Conservation (phyloP, 2,888 invertebrate species). For the Bimastos eiseni region DNA sequence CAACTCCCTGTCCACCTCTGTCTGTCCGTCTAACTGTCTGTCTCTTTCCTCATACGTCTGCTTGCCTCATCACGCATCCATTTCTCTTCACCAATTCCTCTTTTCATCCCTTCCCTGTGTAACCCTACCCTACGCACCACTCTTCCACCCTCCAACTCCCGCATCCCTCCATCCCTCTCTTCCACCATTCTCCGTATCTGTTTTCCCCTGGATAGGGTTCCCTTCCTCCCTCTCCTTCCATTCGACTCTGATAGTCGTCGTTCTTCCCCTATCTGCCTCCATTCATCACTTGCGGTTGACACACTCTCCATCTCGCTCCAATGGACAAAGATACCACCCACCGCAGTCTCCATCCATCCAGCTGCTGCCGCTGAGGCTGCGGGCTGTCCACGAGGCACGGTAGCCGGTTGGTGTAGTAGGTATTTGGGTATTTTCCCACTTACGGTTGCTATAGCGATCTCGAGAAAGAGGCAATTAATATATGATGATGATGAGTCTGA, state of each 20-base stretch:
- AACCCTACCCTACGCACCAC: not conserved
- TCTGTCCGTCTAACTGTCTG: too few species aligned
- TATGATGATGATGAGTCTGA: too few species aligned
- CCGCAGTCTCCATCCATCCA: not conserved
- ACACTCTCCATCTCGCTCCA: not conserved
- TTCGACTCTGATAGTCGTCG: not conserved
- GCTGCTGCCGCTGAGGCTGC: not conserved
- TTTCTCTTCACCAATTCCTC: not conserved
- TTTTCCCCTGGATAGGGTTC: not conserved
- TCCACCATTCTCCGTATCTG: not conserved
- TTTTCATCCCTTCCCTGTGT: not conserved
- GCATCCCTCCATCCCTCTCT: not conserved
- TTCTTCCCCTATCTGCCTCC: not conserved
- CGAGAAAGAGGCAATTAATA: too few species aligned
- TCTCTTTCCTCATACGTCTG: not conserved
- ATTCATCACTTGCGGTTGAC: conserved; percentile 17
- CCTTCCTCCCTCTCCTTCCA: not conserved
- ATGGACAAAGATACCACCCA: not conserved
- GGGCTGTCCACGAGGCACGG: not conserved
- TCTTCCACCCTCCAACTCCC: not conserved
- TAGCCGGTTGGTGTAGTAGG: not conserved
- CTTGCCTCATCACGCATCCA: not conserved
- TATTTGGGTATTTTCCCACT: too few species aligned
- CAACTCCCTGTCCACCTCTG: not conserved
- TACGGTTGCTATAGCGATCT: too few species aligned